Evolutionary conservation across 1,140 invertebrate species (phyloP).

Genomic region (Melitaea cinxia): DNA sequence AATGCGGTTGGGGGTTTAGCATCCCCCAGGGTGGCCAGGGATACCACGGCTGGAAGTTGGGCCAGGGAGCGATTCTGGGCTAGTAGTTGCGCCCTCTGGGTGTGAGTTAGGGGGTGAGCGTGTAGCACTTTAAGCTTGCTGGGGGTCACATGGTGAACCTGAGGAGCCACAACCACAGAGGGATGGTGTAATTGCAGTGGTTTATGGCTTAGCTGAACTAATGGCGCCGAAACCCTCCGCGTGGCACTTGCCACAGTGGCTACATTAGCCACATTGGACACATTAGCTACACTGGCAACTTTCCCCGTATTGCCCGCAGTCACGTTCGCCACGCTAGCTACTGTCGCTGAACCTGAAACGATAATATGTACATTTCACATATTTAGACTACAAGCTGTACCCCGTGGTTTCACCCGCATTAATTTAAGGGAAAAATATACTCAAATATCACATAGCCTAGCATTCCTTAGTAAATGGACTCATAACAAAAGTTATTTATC

Average conservation of each 20-base stretch:
- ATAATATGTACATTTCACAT: background rate
- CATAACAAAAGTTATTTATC: too few relatives aligned
- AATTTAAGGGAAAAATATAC: too few relatives aligned
- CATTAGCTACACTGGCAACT: constrained; percentile 29
- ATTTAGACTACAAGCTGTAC: too few relatives aligned
- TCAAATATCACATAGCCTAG: too few relatives aligned
- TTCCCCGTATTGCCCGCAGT: constrained; percentile 30
- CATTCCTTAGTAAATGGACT: too few relatives aligned
- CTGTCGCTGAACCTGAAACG: constrained; percentile 37
- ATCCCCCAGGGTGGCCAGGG: constrained; percentile 58
- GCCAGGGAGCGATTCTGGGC: constrained; percentile 54
- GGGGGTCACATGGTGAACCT: constrained; percentile 56
- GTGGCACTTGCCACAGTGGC: constrained; percentile 26
- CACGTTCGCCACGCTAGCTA: constrained; percentile 34
- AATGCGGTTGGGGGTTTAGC: constrained; percentile 50
- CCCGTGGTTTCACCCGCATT: too few relatives aligned
- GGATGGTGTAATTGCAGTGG: constrained; percentile 46
- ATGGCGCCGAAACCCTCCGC: constrained; percentile 44
- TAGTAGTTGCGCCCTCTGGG: constrained; percentile 60
- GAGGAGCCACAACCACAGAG: constrained; percentile 52
- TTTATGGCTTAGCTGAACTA: constrained; percentile 56
- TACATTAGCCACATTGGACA: constrained; percentile 35
- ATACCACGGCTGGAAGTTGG: constrained; percentile 60
- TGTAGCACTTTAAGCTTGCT: constrained; percentile 70
- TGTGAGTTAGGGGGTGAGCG: constrained; percentile 61